Evolutionary conservation across 2,888 invertebrate genomes (phyloP).

Genomic region (Cerastoderma edule): DNA sequence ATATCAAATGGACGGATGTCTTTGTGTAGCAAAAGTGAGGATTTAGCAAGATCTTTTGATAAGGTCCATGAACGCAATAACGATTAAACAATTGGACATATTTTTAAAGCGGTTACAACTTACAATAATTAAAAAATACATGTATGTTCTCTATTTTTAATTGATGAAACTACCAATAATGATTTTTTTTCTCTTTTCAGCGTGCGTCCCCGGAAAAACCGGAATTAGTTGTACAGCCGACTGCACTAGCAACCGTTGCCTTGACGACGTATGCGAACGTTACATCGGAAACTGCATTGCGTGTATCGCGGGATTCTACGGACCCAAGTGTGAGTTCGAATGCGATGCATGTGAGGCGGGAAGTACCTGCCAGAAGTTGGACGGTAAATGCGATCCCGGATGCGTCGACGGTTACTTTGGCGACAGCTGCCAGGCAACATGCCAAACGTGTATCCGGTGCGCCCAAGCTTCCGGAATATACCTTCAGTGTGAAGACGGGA

Average conservation of each 20-base stretch:
- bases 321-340: conserved; percentile 22
- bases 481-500: conserved; percentile 31
- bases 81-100: not conserved
- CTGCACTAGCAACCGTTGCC: conserved; percentile 39
- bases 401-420: conserved; percentile 44
- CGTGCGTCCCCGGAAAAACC: conserved; percentile 31
- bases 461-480: conserved; percentile 35
- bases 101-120: not conserved
- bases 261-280: conserved; percentile 37
- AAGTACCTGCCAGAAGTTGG: conserved; percentile 40
- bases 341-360: conserved; percentile 38
- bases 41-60: not conserved
- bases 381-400: conserved; percentile 46
- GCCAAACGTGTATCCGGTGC: conserved; percentile 45
- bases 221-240: conserved; percentile 29
- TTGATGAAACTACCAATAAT: not conserved
- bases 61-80: not conserved
- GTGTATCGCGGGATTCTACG: conserved; percentile 41
- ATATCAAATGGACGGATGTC: too few species aligned
- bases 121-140: not conserved
- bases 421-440: conserved; percentile 30
- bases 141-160: not conserved
- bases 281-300: conserved; percentile 35
- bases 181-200: conserved; percentile 25
- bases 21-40: not conserved